Base-by-base conservation (phyloP, 2,888 invertebrate genomes). In the Stenodera caucasica region DNA sequence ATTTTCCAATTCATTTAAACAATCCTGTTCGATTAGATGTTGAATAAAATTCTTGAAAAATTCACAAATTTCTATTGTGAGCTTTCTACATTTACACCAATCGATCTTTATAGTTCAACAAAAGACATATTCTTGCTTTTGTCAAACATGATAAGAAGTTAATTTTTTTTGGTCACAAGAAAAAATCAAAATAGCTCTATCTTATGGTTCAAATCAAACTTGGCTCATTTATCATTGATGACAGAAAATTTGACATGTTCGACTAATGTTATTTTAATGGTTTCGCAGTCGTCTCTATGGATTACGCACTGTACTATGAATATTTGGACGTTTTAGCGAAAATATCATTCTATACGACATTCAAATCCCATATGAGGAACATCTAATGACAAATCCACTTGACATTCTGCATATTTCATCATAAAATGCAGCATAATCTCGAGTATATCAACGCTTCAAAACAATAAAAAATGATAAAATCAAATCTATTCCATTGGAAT, bases 261-360 rank as follows among this genome's bases (percentile, higher is more conserved):
- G 55, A 62, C 55, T 62, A 58, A 62, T 58, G 58, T 45, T 58
- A 58, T 56, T 62, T 62, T 62, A 55, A 62, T 56, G 62, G 30
- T 18, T 11, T 2, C 21, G n/a, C n/a, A 45, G 12, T 37, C 37
- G n/a, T 40, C 40, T 37, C 15, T 37, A 37, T 2, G 15, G 15
- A 37, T 15, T 45, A 45, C 21, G 5, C 15, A 45, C 45, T 9
- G 4, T 45, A 45, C 21, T 11, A 21, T 12, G 21, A 45, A 21
- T 45, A 21, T 45, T 45, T 45, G 45, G 21, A 18, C 12, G 3
- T 12, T 45, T 21, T 9, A 45, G 11, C 11, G 45, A 5, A 21
- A 21, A 21, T 21, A 45, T 9, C 40, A 11, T 18, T 2, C 9
- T 12, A 11, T 2, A 4, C 9, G 45, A 45, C 45, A 45, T 45